Evolutionary conservation across 2,888 invertebrate species (phyloP).

Genomic region (Tromatobia lineatoria): DNA sequence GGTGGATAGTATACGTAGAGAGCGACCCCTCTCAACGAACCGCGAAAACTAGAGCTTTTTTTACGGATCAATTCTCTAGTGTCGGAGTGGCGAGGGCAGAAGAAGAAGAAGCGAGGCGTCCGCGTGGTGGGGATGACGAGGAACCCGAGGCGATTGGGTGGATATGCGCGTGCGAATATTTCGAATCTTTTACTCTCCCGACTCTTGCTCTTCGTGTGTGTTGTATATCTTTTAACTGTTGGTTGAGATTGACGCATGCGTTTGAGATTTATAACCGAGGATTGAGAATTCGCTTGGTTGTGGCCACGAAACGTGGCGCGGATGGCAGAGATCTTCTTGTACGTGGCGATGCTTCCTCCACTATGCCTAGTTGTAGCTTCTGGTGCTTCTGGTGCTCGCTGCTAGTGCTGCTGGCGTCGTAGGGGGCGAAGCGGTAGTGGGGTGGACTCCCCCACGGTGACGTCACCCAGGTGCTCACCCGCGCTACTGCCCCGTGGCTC

Average conservation of each 20-base stretch:
- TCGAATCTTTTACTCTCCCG: slow-evolving; percentile 10
- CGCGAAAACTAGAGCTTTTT: slow-evolving; percentile 48
- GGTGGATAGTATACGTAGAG: neutral
- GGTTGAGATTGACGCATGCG: slow-evolving; percentile 12
- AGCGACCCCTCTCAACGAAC: neutral
- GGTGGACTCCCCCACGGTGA: slow-evolving; percentile 29
- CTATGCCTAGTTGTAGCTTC: neutral
- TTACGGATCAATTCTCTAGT: slow-evolving; percentile 51
- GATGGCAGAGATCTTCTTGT: neutral
- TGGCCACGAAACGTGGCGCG: neutral
- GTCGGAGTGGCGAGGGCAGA: neutral
- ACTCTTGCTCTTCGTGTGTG: neutral
- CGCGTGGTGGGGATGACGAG: neutral
- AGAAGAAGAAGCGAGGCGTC: neutral
- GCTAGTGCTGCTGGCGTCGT: neutral
- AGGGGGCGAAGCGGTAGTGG: neutral
- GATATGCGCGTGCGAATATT: slow-evolving; percentile 39
- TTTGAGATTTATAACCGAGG: neutral
- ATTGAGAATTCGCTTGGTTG: neutral
- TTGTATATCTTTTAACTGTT: neutral
- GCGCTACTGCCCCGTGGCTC: slow-evolving; percentile 53
- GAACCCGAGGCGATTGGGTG: neutral
- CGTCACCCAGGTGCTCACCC: slow-evolving; percentile 54
- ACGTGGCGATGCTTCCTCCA: neutral
- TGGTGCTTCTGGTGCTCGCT: neutral